A percentile compares a stretch with the other conserved stretches of the same genome.
Evolutionary conservation across 2,797 vertebrate species (phyloP).

Genomic region (Tauraco hartlaubi): DNA sequence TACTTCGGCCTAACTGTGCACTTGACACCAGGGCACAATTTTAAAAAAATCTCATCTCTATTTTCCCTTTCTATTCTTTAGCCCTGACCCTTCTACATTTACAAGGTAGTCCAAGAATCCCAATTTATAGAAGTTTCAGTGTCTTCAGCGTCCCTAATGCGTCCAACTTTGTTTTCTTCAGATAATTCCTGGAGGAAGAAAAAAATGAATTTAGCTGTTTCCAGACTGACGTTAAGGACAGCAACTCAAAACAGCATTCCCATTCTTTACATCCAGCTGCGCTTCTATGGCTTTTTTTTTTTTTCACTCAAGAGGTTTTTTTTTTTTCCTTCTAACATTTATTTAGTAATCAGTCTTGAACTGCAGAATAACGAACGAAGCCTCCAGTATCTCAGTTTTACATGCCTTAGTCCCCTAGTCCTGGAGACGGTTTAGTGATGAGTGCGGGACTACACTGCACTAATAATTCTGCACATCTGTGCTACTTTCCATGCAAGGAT

Average conservation of each 20-base stretch:
- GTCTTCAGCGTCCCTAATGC: background rate
- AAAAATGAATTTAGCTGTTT: background rate
- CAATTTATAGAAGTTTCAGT: background rate
- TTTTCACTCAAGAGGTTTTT: background rate
- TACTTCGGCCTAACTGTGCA: background rate
- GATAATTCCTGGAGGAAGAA: background rate
- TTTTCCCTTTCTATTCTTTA: background rate
- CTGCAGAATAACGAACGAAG: background rate
- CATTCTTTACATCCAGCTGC: background rate
- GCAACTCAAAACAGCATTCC: background rate
- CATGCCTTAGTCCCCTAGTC: background rate
- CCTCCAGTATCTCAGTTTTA: background rate
- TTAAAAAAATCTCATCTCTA: background rate
- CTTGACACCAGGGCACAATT: background rate
- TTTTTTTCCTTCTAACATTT: background rate
- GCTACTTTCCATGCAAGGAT: background rate
- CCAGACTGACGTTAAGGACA: background rate
- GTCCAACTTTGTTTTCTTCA: background rate
- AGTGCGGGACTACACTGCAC: background rate
- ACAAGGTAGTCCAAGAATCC: background rate
- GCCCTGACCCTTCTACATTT: background rate
- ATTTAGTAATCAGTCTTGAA: background rate
- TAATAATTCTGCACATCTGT: background rate
- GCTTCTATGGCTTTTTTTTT: background rate
- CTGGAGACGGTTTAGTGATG: background rate